Conservation (phyloP, 2,888 invertebrate genomes). For the Dynastes maya region DNA sequence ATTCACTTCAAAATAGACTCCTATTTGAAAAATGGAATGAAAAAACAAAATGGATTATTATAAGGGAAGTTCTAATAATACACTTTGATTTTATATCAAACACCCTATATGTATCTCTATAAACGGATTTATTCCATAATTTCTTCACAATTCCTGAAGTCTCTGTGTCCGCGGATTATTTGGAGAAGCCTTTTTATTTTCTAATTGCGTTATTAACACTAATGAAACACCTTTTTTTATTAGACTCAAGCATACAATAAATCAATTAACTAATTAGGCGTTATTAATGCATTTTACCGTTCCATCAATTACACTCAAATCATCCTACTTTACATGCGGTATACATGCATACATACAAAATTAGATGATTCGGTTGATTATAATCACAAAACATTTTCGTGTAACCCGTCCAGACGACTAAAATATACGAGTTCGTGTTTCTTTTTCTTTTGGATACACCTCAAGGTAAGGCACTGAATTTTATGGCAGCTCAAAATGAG, state of each 20-base stretch:
- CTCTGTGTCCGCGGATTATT: too few relatives aligned
- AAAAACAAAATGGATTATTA: too few relatives aligned
- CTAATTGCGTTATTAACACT: neutral
- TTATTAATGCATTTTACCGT: conserved; percentile 5
- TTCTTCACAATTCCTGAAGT: too few relatives aligned
- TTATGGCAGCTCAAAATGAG: conserved; percentile 17
- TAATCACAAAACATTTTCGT: conserved; percentile 20
- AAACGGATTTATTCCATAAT: too few relatives aligned
- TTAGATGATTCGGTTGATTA: neutral
- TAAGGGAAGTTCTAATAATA: too few relatives aligned
- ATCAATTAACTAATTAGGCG: conserved; percentile 2
- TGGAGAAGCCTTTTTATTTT: neutral
- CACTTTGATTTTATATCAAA: too few relatives aligned
- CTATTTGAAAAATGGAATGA: too few relatives aligned
- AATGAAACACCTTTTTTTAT: conserved; percentile 8
- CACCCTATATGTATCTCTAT: too few relatives aligned
- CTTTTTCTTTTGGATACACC: neutral
- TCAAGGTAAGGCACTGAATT: neutral
- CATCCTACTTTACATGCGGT: neutral
- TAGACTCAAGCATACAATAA: neutral
- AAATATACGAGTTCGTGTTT: neutral
- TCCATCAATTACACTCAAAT: neutral
- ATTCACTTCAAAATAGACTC: too few relatives aligned
- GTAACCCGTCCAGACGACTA: neutral
- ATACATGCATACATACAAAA: neutral